phyloP scores from a whole-genome alignment of 2,797 vertebrate genomes.

The Melanotaenia trifasciata region DNA sequence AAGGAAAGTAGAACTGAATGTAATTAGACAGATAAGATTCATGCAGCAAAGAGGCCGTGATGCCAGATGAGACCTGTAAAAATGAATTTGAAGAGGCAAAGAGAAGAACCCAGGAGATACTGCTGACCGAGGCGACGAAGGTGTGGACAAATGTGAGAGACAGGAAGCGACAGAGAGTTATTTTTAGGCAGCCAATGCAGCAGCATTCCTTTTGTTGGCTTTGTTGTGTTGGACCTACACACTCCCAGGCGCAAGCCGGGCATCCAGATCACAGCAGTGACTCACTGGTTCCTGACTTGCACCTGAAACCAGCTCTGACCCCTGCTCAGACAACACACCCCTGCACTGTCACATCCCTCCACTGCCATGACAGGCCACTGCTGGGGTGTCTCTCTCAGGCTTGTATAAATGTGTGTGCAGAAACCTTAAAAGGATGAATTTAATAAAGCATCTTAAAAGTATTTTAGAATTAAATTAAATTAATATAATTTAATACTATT shows the following conservation, averaged over 20 bases:
- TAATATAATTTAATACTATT: background rate
- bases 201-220: constrained; percentile 31
- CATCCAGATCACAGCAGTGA: constrained; percentile 48
- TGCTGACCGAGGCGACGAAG: constrained; percentile 28
- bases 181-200: constrained; percentile 54
- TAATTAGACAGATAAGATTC: constrained; percentile 41
- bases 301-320: constrained; percentile 54
- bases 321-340: constrained; percentile 23
- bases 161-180: constrained; percentile 50
- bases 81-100: constrained; percentile 33
- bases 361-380: constrained; percentile 1
- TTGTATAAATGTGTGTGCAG: background rate
- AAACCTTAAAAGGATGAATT: background rate
- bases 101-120: constrained; percentile 30
- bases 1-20: constrained; percentile 39
- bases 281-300: constrained; percentile 48
- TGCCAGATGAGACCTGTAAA: constrained; percentile 11
- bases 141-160: constrained; percentile 35
- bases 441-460: background rate
- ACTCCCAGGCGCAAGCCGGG: constrained; percentile 21
- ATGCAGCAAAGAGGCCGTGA: background rate
- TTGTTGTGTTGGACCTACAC: constrained; percentile 11
- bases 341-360: constrained; percentile 27
- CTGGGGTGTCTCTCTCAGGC: constrained; percentile 10
- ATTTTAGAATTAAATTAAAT: background rate